A percentile compares a stretch with the other conserved stretches of the same genome.
Evolutionary conservation across 2,888 invertebrate species (phyloP).

Genomic region (Drosophila neutralis): DNA sequence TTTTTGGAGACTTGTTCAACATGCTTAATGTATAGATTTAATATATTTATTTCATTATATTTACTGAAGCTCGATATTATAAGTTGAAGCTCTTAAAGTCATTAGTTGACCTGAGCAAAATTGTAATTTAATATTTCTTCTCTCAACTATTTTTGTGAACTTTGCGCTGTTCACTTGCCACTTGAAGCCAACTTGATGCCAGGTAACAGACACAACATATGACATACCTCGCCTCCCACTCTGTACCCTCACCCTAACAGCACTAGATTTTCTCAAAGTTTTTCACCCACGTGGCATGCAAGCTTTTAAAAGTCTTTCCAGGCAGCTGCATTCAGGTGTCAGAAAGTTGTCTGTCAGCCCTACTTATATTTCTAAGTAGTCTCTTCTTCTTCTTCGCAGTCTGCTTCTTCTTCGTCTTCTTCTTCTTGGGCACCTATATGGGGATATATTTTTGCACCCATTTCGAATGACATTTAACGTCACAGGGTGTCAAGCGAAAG

Average conservation of each 20-base stretch:
- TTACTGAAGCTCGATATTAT: background rate
- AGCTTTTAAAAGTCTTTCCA: constrained; percentile 41
- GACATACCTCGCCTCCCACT: background rate
- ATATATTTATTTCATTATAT: background rate
- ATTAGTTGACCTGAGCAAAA: background rate
- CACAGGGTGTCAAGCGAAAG: constrained; percentile 23
- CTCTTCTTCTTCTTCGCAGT: background rate
- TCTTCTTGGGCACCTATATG: background rate
- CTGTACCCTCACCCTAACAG: background rate
- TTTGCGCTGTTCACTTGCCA: background rate
- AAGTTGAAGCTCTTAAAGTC: too few relatives aligned
- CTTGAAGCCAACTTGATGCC: background rate
- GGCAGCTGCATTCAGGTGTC: constrained; percentile 45
- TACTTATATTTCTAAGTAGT: constrained; percentile 6
- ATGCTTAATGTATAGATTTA: background rate
- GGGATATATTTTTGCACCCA: background rate
- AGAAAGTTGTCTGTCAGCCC: constrained; percentile 36
- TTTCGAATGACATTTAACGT: constrained; percentile 37
- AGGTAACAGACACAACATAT: constrained; percentile 11
- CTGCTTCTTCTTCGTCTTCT: background rate
- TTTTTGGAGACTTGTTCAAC: background rate
- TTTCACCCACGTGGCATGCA: constrained; percentile 28
- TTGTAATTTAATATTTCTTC: background rate
- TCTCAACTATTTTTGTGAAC: constrained; percentile 2
- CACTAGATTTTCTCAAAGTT: constrained; percentile 12